Evolutionary conservation across 2,113 vertebrate species (phyloP).

Genomic region (Oxyura jamaicensis): DNA sequence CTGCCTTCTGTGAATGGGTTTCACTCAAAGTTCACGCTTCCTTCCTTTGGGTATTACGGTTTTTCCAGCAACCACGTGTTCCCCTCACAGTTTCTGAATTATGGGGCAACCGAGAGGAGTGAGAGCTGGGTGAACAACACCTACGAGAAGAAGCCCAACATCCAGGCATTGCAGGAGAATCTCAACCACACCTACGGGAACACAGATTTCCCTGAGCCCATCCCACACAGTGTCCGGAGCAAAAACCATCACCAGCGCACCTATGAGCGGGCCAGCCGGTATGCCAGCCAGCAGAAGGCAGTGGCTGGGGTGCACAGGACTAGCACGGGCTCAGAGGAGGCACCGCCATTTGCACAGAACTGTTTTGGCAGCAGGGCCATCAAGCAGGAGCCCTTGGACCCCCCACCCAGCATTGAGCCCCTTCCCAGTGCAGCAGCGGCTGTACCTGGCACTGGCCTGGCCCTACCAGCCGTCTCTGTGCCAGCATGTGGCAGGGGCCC

Average conservation of each 20-base stretch:
- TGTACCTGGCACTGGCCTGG: not conserved
- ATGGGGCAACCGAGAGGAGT: slow-evolving; percentile 76
- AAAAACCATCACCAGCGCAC: slow-evolving; percentile 81
- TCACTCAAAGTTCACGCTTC: slow-evolving; percentile 90
- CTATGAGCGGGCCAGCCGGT: slow-evolving; percentile 75
- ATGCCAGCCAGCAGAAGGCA: slow-evolving; percentile 66
- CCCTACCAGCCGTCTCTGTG: slow-evolving; percentile 46
- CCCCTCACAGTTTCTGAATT: slow-evolving; percentile 86
- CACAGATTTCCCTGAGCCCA: slow-evolving; percentile 77
- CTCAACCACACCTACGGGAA: slow-evolving; percentile 80
- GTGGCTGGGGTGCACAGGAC: slow-evolving; percentile 52
- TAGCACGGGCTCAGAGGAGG: slow-evolving; percentile 72
- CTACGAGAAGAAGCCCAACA: slow-evolving; percentile 88
- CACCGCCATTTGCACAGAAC: slow-evolving; percentile 77
- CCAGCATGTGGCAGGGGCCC: slow-evolving; percentile 43
- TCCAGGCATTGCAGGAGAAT: slow-evolving; percentile 84
- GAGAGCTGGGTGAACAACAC: slow-evolving; percentile 71
- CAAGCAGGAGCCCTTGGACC: slow-evolving; percentile 92
- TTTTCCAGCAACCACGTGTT: slow-evolving; percentile 89
- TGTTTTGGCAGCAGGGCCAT: slow-evolving; percentile 79
- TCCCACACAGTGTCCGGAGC: slow-evolving; percentile 33
- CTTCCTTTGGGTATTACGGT: slow-evolving; percentile 88
- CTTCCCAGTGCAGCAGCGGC: slow-evolving; percentile 40
- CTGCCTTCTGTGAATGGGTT: slow-evolving; percentile 91
- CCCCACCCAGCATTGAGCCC: slow-evolving; percentile 76